Base-by-base conservation (phyloP, 2,797 vertebrate genomes). In the Neosalanx taihuensis region DNA sequence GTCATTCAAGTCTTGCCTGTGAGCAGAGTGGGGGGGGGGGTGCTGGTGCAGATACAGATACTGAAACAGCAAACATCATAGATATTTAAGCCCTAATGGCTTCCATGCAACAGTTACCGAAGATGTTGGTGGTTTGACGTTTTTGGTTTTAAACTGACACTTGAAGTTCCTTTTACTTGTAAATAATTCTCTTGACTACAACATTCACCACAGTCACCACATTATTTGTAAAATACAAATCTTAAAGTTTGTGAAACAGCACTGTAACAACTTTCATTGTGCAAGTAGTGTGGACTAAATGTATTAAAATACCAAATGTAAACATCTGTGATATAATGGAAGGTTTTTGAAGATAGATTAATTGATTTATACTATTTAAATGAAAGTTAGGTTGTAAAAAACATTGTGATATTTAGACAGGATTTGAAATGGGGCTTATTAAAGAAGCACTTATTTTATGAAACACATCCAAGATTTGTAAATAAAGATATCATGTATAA, bases 241-340 rank as follows among this genome's bases (percentile, higher is more conserved):
- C 0, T 67, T 80, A 53, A 72, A 56, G 33, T 72, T 81, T 76
- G 46, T 72, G 20, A 67, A 29, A 51, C 17, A 1, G 30, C 71
- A 75, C 64, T 18, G 69, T 35, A 68, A 65, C 67, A 72, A 70
- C 79, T 77, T 29, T 73, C 13, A 51, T 87, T 66, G 85, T 89
- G 85, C 75, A 75, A 79, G 64, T 84, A 67, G 88, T 66, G 79
- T 89, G 84, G 87, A 84, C 89, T 87, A 85, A 83, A 71, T 81
- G 87, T 90, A 69, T 80, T 80, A 72, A 30, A 74, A 81, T 78
- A 3, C 83, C 75, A 68, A 81, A 37, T 74, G 70, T 79, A 76
- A 58, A 61, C 35, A 26, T 62, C 58, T 68, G 79, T 79, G 6
- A 67, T 60, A 37, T 64, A 72, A 80, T 76, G 79, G 77, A 37